Percentiles rank a stretch among this genome's conserved stretches.
phyloP scores from a whole-genome alignment of 2,888 invertebrate species.

The Loripinus fragilis region DNA sequence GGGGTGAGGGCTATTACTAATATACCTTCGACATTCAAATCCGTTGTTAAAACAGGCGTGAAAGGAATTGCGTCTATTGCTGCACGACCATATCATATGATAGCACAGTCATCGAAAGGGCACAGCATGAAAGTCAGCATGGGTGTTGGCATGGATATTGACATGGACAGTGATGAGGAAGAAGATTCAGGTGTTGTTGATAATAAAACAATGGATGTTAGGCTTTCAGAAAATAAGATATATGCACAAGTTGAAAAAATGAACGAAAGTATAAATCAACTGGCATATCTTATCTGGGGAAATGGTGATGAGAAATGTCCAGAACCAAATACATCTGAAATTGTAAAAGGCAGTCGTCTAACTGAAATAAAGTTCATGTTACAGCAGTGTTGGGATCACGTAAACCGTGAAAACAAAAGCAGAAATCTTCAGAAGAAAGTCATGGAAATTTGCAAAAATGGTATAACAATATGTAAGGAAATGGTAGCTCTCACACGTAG shows the following conservation, averaged over 20 bases:
- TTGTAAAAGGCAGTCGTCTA: not conserved
- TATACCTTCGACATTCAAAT: too few species aligned
- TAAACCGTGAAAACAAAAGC: not conserved
- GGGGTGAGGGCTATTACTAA: not conserved
- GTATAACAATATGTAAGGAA: not conserved
- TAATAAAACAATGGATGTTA: not conserved
- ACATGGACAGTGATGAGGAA: too few species aligned
- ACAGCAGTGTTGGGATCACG: not conserved
- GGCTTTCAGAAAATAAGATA: not conserved
- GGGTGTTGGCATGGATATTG: too few species aligned
- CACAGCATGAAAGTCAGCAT: too few species aligned
- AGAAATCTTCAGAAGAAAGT: not conserved
- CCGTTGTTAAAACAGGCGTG: not conserved
- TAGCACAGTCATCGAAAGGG: too few species aligned
- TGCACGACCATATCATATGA: too few species aligned
- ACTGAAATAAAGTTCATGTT: not conserved
- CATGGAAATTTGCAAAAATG: not conserved
- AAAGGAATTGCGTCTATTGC: not conserved
- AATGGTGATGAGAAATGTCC: not conserved
- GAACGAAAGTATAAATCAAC: not conserved
- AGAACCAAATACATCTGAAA: not conserved
- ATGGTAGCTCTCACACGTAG: not conserved
- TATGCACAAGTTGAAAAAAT: not conserved
- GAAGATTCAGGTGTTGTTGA: not conserved
- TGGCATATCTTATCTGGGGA: not conserved